These are phyloP conservation scores for Calliopsis andreniformis DNA, from an alignment of 1,140 invertebrate species.

Conservation along the genomic window DNA sequence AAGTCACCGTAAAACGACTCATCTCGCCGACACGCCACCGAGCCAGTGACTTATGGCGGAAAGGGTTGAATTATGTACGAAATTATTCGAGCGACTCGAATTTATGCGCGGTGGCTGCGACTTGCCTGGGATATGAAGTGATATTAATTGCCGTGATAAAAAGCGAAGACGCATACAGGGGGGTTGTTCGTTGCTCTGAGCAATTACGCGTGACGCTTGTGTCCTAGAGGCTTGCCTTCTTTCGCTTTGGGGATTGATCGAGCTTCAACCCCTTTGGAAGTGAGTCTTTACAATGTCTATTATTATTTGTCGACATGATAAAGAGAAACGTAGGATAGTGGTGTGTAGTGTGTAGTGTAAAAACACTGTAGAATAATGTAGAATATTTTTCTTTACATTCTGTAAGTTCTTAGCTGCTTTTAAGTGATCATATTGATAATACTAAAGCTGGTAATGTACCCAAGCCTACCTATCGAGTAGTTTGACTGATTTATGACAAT, in stretches of 20 bases:
- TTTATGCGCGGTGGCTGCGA: constrained; percentile 69
- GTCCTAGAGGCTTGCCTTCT: constrained; percentile 19
- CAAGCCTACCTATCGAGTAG: background rate
- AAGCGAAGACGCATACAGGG: constrained; percentile 30
- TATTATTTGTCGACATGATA: too few relatives aligned
- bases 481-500: background rate
- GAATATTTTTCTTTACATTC: too few relatives aligned
- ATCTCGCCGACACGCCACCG: constrained; percentile 21
- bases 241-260: background rate
- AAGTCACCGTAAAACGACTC: constrained; percentile 42
- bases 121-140: constrained; percentile 62
- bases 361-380: too few relatives aligned
- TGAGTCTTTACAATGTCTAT: background rate
- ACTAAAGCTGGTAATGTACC: too few relatives aligned
- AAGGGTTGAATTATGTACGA: constrained; percentile 76
- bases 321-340: too few relatives aligned
- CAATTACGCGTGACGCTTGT: constrained; percentile 46
- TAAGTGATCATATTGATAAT: too few relatives aligned
- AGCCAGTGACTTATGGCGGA: constrained; percentile 65
- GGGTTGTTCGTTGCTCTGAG: constrained; percentile 30
- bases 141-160: constrained; percentile 75
- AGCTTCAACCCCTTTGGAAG: constrained; percentile 60
- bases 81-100: constrained; percentile 75
- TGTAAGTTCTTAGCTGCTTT: too few relatives aligned
- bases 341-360: too few relatives aligned